These are phyloP conservation scores for Galendromus occidentalis DNA, from an alignment of 1,140 invertebrate genomes.

Conservation along the genomic window DNA sequence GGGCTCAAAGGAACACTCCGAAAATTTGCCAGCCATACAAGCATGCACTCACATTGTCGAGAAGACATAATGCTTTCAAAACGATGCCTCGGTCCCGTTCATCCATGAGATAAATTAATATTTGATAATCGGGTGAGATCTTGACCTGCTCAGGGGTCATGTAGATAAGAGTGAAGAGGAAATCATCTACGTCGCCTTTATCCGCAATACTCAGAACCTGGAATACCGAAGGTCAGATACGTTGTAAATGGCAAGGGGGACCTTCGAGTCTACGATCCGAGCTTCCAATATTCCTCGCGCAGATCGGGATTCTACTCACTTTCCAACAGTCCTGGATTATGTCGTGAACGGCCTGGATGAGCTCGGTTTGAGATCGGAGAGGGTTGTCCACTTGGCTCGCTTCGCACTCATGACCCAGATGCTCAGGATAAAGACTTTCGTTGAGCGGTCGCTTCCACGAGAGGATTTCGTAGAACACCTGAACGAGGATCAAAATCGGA, in stretches of 20 bases:
- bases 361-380: not conserved
- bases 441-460: constrained; percentile 3
- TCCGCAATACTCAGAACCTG: not conserved
- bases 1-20: not conserved
- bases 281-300: no score
- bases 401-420: not conserved
- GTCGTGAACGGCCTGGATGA: not conserved
- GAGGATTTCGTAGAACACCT: not conserved
- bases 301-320: no score
- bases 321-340: not conserved
- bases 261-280: no score
- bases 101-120: not conserved
- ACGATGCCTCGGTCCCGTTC: not conserved
- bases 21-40: not conserved
- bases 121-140: not conserved
- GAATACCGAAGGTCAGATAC: no score
- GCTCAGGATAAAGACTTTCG: not conserved
- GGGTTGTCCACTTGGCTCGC: not conserved
- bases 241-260: no score
- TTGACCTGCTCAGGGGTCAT: not conserved
- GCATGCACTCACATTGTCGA: not conserved
- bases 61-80: not conserved
- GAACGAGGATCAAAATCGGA: not conserved
- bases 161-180: constrained; percentile 1
- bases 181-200: constrained; percentile 4